A percentile compares a stretch with the other conserved stretches of the same genome.
These are phyloP conservation scores for Aplidium turbinatum DNA, from an alignment of 23 tunicate genomes.

Conservation along the genomic window DNA sequence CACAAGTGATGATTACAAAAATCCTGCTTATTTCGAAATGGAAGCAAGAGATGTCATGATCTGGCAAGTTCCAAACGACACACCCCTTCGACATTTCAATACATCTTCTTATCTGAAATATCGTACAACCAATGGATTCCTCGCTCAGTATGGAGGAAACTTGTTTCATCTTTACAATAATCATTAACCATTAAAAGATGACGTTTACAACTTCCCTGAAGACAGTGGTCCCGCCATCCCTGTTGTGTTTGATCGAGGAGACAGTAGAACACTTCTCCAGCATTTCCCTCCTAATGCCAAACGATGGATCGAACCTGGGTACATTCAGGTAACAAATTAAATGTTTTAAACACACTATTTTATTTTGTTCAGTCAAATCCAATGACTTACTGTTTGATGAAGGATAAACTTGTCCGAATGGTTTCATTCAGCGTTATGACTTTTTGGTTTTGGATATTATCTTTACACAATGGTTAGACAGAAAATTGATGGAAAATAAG, in stretches of 20 bases:
- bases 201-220: slow-evolving; percentile 18
- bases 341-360: too few relatives aligned
- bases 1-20: slow-evolving; percentile 68
- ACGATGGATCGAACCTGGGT: slow-evolving; percentile 9
- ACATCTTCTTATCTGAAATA: slow-evolving; percentile 33
- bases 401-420: too few relatives aligned
- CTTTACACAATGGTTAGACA: too few relatives aligned
- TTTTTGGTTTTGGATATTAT: too few relatives aligned
- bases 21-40: slow-evolving; percentile 60
- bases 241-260: slow-evolving; percentile 42
- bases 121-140: slow-evolving; percentile 47
- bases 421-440: too few relatives aligned
- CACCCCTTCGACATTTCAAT: slow-evolving; percentile 37
- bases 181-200: slow-evolving; percentile 37
- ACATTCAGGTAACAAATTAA: too few relatives aligned
- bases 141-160: slow-evolving; percentile 60
- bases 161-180: slow-evolving; percentile 38
- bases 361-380: too few relatives aligned
- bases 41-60: slow-evolving; percentile 62
- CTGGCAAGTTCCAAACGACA: slow-evolving; percentile 69
- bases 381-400: too few relatives aligned
- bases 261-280: neutral
- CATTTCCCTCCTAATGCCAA: slow-evolving; percentile 13
- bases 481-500: too few relatives aligned
- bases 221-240: slow-evolving; percentile 73